A percentile compares a stretch with the other conserved stretches of the same genome.
phyloP scores from a whole-genome alignment of 2,888 invertebrate genomes.

The Ashinkailepas kermadecensis region DNA sequence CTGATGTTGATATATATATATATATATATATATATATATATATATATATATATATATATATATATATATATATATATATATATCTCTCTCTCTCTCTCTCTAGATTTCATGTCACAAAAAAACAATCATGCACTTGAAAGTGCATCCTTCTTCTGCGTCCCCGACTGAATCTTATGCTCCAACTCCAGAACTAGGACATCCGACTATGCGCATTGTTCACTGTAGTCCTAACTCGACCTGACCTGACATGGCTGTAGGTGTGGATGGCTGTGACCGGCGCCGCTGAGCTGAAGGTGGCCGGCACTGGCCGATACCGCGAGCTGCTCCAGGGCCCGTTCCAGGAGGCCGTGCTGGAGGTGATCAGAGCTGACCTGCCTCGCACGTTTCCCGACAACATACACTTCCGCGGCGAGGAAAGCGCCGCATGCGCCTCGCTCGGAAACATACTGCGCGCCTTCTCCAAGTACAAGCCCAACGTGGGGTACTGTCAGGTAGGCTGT shows the following conservation, averaged over 20 bases:
- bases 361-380: conserved; percentile 80
- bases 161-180: background rate
- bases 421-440: conserved; percentile 25
- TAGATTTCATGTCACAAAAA: no score
- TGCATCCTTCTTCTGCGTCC: background rate
- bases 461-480: conserved; percentile 75
- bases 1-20: no score
- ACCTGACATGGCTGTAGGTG: conserved; percentile 44
- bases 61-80: no score
- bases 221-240: background rate
- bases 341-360: conserved; percentile 65
- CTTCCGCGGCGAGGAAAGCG: conserved; percentile 54
- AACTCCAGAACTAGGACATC: no score
- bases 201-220: no score
- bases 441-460: conserved; percentile 83
- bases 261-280: conserved; percentile 86
- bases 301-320: conserved; percentile 45
- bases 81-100: no score
- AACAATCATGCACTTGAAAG: no score
- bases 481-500: conserved; percentile 68
- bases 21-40: no score
- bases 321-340: conserved; percentile 62
- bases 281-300: conserved; percentile 52
- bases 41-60: no score
- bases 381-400: conserved; percentile 94